These are phyloP conservation scores for Zele albiditarsus DNA, from an alignment of 2,888 invertebrate species.

Conservation along the genomic window DNA sequence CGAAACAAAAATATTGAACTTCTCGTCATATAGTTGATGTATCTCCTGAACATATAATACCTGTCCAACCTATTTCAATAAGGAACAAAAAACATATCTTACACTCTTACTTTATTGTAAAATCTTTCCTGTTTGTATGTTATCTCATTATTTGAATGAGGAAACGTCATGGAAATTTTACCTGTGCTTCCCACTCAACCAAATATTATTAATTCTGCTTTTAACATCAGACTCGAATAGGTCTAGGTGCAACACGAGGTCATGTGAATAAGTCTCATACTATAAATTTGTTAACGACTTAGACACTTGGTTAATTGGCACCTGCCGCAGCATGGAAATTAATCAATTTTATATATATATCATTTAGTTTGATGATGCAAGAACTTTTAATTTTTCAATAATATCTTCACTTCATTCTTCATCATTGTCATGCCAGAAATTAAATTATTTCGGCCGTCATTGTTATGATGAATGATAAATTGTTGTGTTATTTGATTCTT, in stretches of 20 bases:
- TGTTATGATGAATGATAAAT: neutral
- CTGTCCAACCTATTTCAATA: constrained; percentile 2
- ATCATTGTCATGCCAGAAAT: neutral
- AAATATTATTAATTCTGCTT: constrained; percentile 31
- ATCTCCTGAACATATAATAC: neutral
- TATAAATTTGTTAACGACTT: constrained; percentile 26
- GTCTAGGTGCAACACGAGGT: constrained; percentile 42
- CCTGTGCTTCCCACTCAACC: constrained; percentile 15
- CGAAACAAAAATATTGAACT: neutral
- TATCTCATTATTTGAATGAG: neutral
- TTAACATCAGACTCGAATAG: constrained; percentile 36
- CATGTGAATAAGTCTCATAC: constrained; percentile 20
- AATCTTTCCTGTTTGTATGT: constrained; percentile 17
- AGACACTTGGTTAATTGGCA: constrained; percentile 23
- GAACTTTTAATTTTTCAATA: neutral
- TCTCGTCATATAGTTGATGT: neutral
- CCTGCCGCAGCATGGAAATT: constrained; percentile 32
- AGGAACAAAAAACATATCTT: neutral
- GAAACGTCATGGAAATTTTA: constrained; percentile 18
- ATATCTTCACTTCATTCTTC: constrained; percentile 1
- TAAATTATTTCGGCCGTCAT: constrained; percentile 17
- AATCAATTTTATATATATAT: constrained; percentile 19
- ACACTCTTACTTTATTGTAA: constrained; percentile 4
- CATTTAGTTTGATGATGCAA: constrained; percentile 2
- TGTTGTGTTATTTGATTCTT: constrained; percentile 27